Percentiles rank a stretch among this genome's conserved stretches.
These are phyloP conservation scores for Sebastes fasciatus DNA, from an alignment of 2,113 vertebrate genomes.

Conservation along the genomic window DNA sequence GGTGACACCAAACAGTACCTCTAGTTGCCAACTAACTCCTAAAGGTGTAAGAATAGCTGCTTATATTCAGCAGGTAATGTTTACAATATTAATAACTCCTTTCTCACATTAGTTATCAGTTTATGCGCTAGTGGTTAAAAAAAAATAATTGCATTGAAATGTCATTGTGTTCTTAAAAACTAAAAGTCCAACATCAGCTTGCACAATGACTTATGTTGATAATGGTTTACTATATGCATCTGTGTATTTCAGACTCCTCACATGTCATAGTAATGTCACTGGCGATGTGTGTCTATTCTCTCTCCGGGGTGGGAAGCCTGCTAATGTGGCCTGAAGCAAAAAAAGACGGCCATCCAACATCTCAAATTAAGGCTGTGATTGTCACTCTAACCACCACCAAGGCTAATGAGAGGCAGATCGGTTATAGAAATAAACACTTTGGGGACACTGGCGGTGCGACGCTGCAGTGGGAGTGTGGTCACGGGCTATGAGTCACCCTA, in stretches of 20 bases:
- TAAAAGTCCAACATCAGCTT: background rate
- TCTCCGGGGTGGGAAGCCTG: constrained; percentile 67
- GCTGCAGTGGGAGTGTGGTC: constrained; percentile 76
- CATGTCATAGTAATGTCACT: constrained; percentile 44
- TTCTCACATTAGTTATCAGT: constrained; percentile 2
- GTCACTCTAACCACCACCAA: constrained; percentile 73
- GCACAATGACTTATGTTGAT: background rate
- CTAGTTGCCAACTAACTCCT: constrained; percentile 12
- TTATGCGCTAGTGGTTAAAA: background rate
- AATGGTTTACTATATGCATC: constrained; percentile 6
- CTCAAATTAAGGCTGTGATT: constrained; percentile 81
- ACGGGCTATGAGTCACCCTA: constrained; percentile 78
- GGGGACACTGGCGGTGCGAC: constrained; percentile 59
- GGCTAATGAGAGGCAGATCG: constrained; percentile 79
- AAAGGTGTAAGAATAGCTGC: constrained; percentile 33
- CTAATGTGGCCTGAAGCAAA: constrained; percentile 71
- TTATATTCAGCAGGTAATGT: constrained; percentile 25
- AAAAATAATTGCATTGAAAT: constrained; percentile 14
- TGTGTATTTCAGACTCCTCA: constrained; percentile 33
- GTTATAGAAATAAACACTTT: constrained; percentile 80
- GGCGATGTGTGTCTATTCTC: constrained; percentile 55
- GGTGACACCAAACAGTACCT: constrained; percentile 6
- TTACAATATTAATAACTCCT: constrained; percentile 21
- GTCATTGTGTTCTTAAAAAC: constrained; percentile 1
- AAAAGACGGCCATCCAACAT: constrained; percentile 73